A percentile compares a stretch with the other conserved stretches of the same genome.
Evolutionary conservation across 2,888 invertebrate species (phyloP).

Genomic region (Gastrophysa polygoni): DNA sequence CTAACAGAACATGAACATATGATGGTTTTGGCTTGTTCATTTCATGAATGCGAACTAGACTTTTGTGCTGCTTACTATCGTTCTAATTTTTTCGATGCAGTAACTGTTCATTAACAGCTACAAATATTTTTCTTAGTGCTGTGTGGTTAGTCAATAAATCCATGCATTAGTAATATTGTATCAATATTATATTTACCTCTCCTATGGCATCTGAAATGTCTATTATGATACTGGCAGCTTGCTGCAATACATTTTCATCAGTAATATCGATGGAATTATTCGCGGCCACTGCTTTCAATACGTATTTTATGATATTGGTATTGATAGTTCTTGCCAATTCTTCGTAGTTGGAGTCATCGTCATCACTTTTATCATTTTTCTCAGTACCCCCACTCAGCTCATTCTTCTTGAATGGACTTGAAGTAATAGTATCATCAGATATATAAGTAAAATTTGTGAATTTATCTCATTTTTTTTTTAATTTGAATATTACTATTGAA

Average conservation of each 20-base stretch:
- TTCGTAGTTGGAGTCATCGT: conserved; percentile 15
- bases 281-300: conserved; percentile 46
- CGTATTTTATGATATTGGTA: conserved; percentile 46
- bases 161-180: no score
- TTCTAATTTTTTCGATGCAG: no score
- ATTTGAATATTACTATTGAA: no score
- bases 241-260: conserved; percentile 57
- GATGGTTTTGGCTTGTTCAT: no score
- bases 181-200: conserved; percentile 58
- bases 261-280: conserved; percentile 50
- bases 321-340: conserved; percentile 33
- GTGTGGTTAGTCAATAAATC: no score
- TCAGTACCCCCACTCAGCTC: conserved; percentile 25
- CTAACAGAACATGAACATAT: no score
- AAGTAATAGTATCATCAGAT: conserved; percentile 6
- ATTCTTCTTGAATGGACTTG: conserved; percentile 35
- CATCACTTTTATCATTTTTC: conserved; percentile 38
- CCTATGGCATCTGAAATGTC: conserved; percentile 62
- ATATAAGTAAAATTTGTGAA: no score
- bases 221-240: conserved; percentile 60
- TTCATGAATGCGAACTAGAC: no score
- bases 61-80: no score
- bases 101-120: no score
- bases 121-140: no score
- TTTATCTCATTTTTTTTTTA: no score